Conservation (phyloP, 2,113 vertebrate genomes). For the Strix uralensis region DNA sequence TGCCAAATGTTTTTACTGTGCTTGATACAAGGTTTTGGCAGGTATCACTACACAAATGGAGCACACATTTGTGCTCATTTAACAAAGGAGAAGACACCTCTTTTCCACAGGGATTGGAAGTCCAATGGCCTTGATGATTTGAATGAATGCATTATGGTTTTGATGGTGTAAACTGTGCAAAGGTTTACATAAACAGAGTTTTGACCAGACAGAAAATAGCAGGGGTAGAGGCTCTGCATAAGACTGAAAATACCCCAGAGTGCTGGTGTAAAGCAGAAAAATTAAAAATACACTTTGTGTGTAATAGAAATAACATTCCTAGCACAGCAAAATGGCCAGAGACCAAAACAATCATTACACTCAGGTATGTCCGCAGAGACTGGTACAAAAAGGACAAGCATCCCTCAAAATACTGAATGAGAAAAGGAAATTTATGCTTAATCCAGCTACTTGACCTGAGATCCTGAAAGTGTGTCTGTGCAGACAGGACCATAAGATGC, state of each 20-base stretch:
- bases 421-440: not conserved
- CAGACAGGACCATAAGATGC: not conserved
- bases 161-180: not conserved
- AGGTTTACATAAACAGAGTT: not conserved
- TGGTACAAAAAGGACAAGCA: not conserved
- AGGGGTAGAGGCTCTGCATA: not conserved
- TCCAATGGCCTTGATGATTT: not conserved
- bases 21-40: slow-evolving; percentile 2
- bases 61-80: not conserved
- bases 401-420: not conserved
- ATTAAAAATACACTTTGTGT: not conserved
- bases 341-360: not conserved
- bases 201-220: not conserved
- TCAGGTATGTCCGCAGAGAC: rapidly evolving
- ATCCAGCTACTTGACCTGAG: not conserved
- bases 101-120: not conserved
- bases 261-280: not conserved
- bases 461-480: not conserved
- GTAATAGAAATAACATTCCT: not conserved
- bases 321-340: not conserved
- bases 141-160: not conserved
- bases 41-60: not conserved
- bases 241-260: not conserved
- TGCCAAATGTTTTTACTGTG: not conserved
- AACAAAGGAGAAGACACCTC: not conserved